Percentiles rank a stretch among this genome's conserved stretches.
phyloP scores from a whole-genome alignment of 2,797 vertebrate genomes.

The Rhinatrema bivittatum region DNA sequence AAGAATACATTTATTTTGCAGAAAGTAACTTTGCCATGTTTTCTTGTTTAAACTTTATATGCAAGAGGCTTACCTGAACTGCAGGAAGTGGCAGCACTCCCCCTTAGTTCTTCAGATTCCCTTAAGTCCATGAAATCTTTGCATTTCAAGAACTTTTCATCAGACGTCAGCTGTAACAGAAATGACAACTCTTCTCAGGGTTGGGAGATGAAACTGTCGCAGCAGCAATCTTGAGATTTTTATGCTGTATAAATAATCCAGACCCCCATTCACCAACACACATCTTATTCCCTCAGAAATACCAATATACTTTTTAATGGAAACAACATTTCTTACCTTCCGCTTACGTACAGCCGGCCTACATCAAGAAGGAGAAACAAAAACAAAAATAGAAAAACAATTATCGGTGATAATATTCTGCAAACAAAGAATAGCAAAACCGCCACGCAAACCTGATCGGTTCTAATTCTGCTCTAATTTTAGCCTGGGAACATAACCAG shows the following conservation, averaged over 20 bases:
- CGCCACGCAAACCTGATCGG: constrained; percentile 14
- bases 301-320: constrained; percentile 10
- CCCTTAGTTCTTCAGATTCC: constrained; percentile 27
- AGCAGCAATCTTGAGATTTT: constrained; percentile 9
- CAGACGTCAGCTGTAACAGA: constrained; percentile 51
- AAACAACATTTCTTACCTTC: constrained; percentile 63
- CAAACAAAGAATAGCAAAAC: constrained; percentile 36
- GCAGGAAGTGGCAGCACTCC: constrained; percentile 16
- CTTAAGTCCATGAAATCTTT: constrained; percentile 18
- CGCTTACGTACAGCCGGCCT: constrained; percentile 60
- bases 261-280: background rate
- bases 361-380: constrained; percentile 32
- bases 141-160: constrained; percentile 30
- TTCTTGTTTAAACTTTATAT: no score
- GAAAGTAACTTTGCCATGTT: no score
- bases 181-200: constrained; percentile 27
- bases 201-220: constrained; percentile 7
- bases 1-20: no score
- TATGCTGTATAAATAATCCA: constrained; percentile 4
- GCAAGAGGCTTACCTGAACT: constrained; percentile 46
- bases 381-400: constrained; percentile 14
- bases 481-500: constrained; percentile 63
- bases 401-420: constrained; percentile 20
- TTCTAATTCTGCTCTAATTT: constrained; percentile 65
- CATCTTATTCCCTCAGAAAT: background rate